phyloP scores from a whole-genome alignment of 2,797 vertebrate genomes.

The Pitangus sulphuratus region DNA sequence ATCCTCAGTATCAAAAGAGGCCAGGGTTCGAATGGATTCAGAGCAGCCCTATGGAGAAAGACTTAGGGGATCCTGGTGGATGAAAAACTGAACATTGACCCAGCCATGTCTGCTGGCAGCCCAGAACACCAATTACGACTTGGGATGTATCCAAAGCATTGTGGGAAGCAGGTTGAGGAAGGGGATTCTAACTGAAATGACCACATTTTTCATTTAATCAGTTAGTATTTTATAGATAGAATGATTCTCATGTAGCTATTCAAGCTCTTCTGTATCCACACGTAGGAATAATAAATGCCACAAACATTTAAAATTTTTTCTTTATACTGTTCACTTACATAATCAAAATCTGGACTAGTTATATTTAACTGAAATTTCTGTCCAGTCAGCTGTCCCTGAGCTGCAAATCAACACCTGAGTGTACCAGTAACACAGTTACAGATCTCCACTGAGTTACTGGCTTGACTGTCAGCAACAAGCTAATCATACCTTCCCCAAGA shows the following conservation, averaged over 20 bases:
- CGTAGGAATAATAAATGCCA: neutral
- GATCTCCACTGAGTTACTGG: neutral
- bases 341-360: neutral
- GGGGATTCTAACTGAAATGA: neutral
- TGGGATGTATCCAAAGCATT: neutral
- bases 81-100: neutral
- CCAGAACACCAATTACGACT: neutral
- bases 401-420: neutral
- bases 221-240: neutral
- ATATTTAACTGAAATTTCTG: neutral
- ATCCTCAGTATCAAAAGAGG: neutral
- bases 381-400: neutral
- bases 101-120: neutral
- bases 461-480: neutral
- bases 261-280: neutral
- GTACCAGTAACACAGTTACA: neutral
- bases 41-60: neutral
- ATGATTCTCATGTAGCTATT: neutral
- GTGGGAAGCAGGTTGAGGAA: neutral
- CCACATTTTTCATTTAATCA: rapidly evolving
- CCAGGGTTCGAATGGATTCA: neutral
- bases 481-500: neutral
- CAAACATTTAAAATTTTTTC: neutral
- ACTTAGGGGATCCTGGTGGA: neutral
- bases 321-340: neutral